These are phyloP conservation scores for Centrocercus urophasianus DNA, from an alignment of 2,113 vertebrate genomes.

Conservation along the genomic window DNA sequence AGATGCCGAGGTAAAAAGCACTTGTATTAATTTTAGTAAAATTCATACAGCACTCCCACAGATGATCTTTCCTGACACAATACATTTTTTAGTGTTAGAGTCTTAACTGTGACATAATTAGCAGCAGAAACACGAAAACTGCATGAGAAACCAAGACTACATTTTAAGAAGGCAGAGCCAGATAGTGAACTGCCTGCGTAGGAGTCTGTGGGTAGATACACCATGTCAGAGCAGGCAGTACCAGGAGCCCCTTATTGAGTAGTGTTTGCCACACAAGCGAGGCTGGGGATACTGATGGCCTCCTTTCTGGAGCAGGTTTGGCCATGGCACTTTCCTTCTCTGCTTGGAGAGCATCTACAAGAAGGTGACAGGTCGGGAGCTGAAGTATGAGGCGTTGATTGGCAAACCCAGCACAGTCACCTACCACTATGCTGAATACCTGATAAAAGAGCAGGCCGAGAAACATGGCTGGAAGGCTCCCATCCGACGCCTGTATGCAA, in stretches of 20 bases:
- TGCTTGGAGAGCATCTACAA: conserved; percentile 92
- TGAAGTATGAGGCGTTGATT: conserved; percentile 90
- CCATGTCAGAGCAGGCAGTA: accelerated
- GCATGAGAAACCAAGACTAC: not conserved
- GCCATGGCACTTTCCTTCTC: conserved; percentile 93
- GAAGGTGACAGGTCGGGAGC: conserved; percentile 90
- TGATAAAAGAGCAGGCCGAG: conserved; percentile 86
- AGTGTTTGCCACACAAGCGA: conserved; percentile 4
- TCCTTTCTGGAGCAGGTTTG: conserved; percentile 83
- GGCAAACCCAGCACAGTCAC: conserved; percentile 95
- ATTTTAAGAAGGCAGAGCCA: not conserved
- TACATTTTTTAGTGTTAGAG: not conserved
- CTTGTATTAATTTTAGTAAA: accelerated
- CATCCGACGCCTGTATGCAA: conserved; percentile 89
- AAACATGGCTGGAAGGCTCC: conserved; percentile 86
- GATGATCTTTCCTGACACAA: not conserved
- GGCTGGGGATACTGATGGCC: not conserved
- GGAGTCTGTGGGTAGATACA: not conserved
- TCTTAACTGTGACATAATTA: not conserved
- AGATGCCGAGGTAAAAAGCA: conserved; percentile 89
- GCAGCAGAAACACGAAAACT: not conserved
- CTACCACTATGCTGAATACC: conserved; percentile 89
- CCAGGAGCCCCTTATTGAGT: not conserved
- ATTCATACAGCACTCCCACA: not conserved
- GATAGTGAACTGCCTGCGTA: not conserved